Percentiles rank a stretch among this genome's conserved stretches.
These are phyloP conservation scores for Anastatus disparis DNA, from an alignment of 1,140 invertebrate genomes.

Conservation along the genomic window DNA sequence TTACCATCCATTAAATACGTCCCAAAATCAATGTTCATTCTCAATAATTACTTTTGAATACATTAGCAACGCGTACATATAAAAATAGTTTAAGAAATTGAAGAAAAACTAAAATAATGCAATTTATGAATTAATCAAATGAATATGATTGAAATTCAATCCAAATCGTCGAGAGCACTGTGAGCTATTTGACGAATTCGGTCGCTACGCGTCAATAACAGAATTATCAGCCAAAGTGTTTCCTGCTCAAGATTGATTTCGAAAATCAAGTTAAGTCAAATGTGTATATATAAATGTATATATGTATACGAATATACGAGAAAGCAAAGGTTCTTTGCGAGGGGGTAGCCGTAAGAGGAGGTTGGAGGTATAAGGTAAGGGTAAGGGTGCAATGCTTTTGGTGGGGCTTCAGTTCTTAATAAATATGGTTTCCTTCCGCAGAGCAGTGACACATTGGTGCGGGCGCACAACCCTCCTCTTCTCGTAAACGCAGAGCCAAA, in stretches of 20 bases:
- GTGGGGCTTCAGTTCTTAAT: constrained; percentile 52
- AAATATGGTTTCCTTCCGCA: constrained; percentile 50
- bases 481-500: neutral
- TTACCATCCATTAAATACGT: too few species aligned
- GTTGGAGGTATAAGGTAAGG: too few species aligned
- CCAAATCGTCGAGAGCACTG: neutral
- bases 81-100: too few species aligned
- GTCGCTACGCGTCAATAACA: constrained; percentile 24
- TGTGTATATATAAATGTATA: too few species aligned
- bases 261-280: constrained; percentile 37
- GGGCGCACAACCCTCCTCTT: constrained; percentile 19
- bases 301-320: constrained; percentile 48
- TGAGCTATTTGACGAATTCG: constrained; percentile 31
- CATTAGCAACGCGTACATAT: too few species aligned
- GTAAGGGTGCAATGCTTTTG: neutral
- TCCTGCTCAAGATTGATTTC: constrained; percentile 42
- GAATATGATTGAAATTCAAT: too few species aligned
- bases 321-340: neutral
- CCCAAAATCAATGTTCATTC: too few species aligned
- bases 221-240: constrained; percentile 24
- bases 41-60: too few species aligned
- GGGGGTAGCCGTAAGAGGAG: neutral
- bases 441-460: constrained; percentile 42
- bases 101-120: too few species aligned
- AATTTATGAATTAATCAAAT: too few species aligned